phyloP scores from a whole-genome alignment of 2,113 vertebrate species.

The Varanus komodoensis region DNA sequence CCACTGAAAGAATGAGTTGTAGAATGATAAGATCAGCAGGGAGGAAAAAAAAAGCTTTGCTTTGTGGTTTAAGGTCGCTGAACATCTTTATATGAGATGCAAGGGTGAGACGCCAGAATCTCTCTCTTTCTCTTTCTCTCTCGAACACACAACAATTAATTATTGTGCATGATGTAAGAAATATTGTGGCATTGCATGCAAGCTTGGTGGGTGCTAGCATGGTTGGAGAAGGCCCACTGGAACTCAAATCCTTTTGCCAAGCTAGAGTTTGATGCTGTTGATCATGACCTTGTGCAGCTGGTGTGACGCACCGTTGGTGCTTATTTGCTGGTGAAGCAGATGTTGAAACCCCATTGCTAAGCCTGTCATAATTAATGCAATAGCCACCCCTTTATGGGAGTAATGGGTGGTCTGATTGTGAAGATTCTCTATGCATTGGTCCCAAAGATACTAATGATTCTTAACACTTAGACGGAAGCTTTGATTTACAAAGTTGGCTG shows the following conservation, averaged over 20 bases:
- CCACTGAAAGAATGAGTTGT: not conserved
- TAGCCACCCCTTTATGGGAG: not conserved
- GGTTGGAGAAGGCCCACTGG: not conserved
- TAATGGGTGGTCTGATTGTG: not conserved
- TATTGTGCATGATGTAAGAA: not conserved
- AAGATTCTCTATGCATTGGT: not conserved
- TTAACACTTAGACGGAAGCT: not conserved
- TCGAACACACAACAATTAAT: not conserved
- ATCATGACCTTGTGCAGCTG: not conserved
- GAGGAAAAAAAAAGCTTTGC: not conserved
- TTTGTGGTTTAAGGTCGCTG: not conserved
- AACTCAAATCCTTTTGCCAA: not conserved
- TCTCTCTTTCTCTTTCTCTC: no score
- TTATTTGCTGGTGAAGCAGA: not conserved
- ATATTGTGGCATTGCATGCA: not conserved
- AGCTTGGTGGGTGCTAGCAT: not conserved
- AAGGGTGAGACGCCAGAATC: not conserved
- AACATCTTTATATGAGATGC: not conserved
- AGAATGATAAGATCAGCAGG: not conserved
- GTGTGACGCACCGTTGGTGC: not conserved
- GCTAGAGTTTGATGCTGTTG: not conserved
- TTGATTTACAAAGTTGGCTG: slow-evolving; percentile 22
- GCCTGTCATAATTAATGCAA: slow-evolving; percentile 23
- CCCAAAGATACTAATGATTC: not conserved
- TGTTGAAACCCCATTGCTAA: not conserved